phyloP scores from a whole-genome alignment of 2,888 invertebrate species.

The Heliconius ethilla region DNA sequence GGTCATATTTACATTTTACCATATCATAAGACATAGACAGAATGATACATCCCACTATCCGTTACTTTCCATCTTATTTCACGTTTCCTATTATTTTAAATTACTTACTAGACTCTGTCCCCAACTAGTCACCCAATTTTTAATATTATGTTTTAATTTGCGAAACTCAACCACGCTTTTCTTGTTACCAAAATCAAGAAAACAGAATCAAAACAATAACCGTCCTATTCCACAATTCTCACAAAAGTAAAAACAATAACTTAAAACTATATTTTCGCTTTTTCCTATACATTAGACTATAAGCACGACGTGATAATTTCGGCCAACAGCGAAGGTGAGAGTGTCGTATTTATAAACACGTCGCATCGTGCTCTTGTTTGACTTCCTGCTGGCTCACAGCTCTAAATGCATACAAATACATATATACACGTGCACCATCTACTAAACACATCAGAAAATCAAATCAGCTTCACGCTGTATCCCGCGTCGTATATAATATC shows the following conservation, averaged over 20 bases:
- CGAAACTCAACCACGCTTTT: too few relatives aligned
- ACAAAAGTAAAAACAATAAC: not conserved
- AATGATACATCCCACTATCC: not conserved
- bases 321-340: conserved; percentile 76
- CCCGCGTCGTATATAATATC: too few relatives aligned
- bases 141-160: not conserved
- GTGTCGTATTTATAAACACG: conserved; percentile 68
- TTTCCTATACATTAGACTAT: conserved; percentile 42
- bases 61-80: not conserved
- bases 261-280: conserved; percentile 41
- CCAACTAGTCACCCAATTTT: not conserved
- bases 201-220: too few relatives aligned
- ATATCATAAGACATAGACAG: not conserved
- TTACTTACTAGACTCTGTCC: too few relatives aligned
- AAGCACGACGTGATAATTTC: conserved; percentile 68
- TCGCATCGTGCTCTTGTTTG: conserved; percentile 59
- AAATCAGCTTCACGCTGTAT: too few relatives aligned
- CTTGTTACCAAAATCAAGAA: too few relatives aligned
- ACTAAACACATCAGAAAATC: not conserved
- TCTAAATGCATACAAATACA: conserved; percentile 32
- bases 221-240: too few relatives aligned
- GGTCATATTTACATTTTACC: too few relatives aligned
- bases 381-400: conserved; percentile 60
- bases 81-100: not conserved
- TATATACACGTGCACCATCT: conserved; percentile 2